Conservation (phyloP, 2,888 invertebrate genomes). For the Scaptomyza flava region DNA sequence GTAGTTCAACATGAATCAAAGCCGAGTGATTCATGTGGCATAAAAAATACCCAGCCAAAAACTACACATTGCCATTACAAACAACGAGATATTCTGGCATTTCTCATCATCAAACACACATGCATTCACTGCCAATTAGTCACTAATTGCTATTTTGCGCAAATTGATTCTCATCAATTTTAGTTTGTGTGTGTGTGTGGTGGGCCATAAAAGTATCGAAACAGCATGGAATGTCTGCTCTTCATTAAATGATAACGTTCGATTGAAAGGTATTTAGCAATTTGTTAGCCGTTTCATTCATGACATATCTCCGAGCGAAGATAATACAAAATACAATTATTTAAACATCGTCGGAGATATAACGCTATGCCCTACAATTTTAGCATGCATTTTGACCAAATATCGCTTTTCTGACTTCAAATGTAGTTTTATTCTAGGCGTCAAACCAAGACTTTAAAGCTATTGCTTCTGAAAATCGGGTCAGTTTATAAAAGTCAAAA, state of each 20-base stretch:
- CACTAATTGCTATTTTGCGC: constrained; percentile 16
- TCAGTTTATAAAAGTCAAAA: no score
- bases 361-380: no score
- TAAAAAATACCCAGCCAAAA: constrained; percentile 8
- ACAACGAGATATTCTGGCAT: constrained; percentile 5
- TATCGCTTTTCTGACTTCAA: no score
- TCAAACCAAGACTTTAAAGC: no score
- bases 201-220: neutral
- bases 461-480: no score
- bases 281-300: no score
- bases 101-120: neutral
- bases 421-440: no score
- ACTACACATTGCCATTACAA: constrained; percentile 1
- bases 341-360: no score
- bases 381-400: no score
- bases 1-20: constrained; percentile 42
- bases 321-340: no score
- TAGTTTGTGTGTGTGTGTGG: no score
- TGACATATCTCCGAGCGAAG: no score
- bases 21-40: constrained; percentile 18
- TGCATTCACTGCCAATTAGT: constrained; percentile 22
- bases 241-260: neutral
- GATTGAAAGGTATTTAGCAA: neutral
- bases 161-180: constrained; percentile 30
- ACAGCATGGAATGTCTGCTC: neutral